Conservation (phyloP, 2,797 vertebrate genomes). For the Ciconia nigra region DNA sequence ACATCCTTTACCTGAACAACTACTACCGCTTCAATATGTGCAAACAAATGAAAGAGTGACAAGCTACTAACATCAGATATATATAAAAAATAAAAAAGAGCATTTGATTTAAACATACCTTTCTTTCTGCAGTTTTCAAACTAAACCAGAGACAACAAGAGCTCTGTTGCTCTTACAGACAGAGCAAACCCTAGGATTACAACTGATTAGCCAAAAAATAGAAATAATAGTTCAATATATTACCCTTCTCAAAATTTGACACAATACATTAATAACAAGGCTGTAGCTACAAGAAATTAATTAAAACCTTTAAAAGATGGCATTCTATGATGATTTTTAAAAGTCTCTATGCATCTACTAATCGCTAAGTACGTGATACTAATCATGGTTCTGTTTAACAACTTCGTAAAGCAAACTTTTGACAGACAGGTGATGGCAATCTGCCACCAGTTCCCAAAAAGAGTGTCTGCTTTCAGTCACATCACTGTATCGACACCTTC, state of each 20-base stretch:
- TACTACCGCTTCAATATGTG: neutral
- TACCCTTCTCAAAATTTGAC: neutral
- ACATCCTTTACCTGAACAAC: neutral
- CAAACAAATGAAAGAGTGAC: neutral
- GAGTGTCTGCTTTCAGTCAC: neutral
- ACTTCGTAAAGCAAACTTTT: neutral
- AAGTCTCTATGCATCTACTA: neutral
- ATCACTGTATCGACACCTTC: neutral
- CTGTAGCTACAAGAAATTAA: neutral
- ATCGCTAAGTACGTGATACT: neutral
- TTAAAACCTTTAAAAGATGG: neutral
- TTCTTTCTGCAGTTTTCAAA: neutral
- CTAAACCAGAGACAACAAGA: neutral
- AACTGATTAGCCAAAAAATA: neutral
- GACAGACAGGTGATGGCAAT: constrained; percentile 6
- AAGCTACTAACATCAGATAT: neutral
- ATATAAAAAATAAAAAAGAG: neutral
- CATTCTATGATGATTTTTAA: neutral
- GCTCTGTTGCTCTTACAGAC: neutral
- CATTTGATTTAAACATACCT: neutral
- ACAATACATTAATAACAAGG: neutral
- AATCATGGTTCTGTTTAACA: neutral
- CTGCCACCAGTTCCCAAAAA: neutral
- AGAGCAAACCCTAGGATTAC: neutral
- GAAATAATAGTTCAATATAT: neutral